Base-by-base conservation (phyloP, 2,113 vertebrate genomes). In the Lasiurus cinereus region DNA sequence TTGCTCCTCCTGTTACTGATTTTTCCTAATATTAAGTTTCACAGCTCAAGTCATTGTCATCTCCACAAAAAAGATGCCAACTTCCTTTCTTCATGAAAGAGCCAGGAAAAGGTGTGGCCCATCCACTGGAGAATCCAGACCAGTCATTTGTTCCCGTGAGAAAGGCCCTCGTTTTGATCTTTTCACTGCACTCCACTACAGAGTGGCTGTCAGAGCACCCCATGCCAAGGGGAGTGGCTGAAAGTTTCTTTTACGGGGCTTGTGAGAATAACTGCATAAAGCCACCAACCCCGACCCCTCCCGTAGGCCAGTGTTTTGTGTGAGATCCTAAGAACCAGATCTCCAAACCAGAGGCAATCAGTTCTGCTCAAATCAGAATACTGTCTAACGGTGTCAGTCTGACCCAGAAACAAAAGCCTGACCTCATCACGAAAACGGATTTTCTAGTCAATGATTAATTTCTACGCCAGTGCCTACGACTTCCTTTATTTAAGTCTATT, bases 381-480 rank as follows among this genome's bases (percentile, higher is more conserved):
- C 72, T 82, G 83, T 80, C 87, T 90, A 91, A 94, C 77, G 77
- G 84, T 83, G 94, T 90, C 90, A 43, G 31, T 74, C 66, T 97
- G 97, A 95, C 94, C 95, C 90, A 97, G 83, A 96, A 92, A 96
- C 95, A 97, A 97, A 97, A 96, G 84, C 73, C 88, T 94, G 95
- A 95, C 96, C 94, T 97, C 88, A 78, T 95, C 93, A 66, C 27
- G 94, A 92, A 95, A 97, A 96, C 91, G 89, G 97, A 96, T 92
- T 97, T 97, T 96, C 87, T 31, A 96, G 92, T 85, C 90, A 94
- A 0, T 97, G 97, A 97, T 96, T 96, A 97, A 97, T 97, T 97
- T 97, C 94, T 96, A 78, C 67, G 36, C 29, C 95, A 82, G 69
- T 90, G 67, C 86, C 79, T 93, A 64, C 3, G 5, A 90, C 77